Base-by-base conservation (phyloP, 1,140 invertebrate species). In the Stenopsyche tienmushanensis region DNA sequence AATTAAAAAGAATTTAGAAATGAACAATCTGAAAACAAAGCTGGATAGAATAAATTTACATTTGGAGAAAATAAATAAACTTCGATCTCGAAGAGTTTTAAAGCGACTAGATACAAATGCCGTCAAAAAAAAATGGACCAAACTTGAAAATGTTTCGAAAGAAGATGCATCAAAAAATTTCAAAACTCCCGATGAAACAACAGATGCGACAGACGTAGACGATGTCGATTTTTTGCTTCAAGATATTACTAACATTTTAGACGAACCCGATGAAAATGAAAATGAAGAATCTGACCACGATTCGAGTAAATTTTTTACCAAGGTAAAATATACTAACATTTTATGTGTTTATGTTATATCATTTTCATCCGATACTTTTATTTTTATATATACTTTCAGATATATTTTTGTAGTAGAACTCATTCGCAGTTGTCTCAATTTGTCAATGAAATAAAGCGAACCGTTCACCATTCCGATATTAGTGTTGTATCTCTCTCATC, bases 381-480 rank as follows among this genome's bases (percentile, higher is more conserved):
- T 26, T 53, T 60, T 59, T n/a, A n/a, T n/a, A n/a, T n/a, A 49
- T 69, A 74, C 65, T 83, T 83, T 3, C 80, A 97, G 88, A 90
- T 98, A 66, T 94, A 90, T 73, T 97, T 94, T 79, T 96, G 94
- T 72, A 97, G 94, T 67, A 84, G 97, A 75, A 99, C 97, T 25
- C 96, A 99, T 81, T 98, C 96, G 7, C 97, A 99, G 76, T 78
- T 99, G 21, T 86, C 91, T 1, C 97, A 99, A 77, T 96, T 98
- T 83, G 86, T 98, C 23, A 84, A 87, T 54, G 97, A 99, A 83
- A 83, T 99, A 0, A 88, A 91, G 67, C 89, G 88, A 73, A 97
- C 92, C 70, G 83, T 86, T 5, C 97, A 90, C 79, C 83, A 81
- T 24, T 77, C 88, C 39, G 77, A 86, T 66, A 80, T 90, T 17